Conservation (phyloP, 35 echinoderm and acorn worm genomes). For the Amphiura filiformis region DNA sequence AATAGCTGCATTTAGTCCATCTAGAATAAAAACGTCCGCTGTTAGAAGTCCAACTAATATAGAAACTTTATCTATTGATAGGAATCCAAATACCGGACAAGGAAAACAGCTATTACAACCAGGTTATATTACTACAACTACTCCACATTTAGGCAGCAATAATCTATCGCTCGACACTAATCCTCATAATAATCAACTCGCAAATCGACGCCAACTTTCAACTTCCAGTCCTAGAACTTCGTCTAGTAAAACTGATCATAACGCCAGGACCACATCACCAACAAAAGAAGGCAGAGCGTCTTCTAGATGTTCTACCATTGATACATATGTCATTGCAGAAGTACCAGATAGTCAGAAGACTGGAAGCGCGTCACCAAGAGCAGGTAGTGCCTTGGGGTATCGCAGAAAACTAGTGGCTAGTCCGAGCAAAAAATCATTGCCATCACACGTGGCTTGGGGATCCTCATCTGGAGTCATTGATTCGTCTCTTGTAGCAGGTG, state of each 20-base stretch:
- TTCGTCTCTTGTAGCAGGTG: background rate
- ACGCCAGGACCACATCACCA: background rate
- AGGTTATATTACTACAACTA: background rate
- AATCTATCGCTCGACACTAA: background rate
- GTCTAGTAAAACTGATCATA: background rate
- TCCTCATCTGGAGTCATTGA: no score
- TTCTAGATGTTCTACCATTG: slow-evolving; percentile 85
- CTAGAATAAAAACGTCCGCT: background rate
- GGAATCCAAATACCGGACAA: background rate
- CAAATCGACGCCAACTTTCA: background rate
- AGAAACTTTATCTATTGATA: background rate
- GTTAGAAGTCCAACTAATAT: background rate
- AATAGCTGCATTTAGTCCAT: slow-evolving; percentile 17
- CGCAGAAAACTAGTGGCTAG: background rate
- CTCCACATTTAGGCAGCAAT: background rate
- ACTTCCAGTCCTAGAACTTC: background rate
- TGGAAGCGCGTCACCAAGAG: background rate
- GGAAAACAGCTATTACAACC: background rate
- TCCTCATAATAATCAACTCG: background rate
- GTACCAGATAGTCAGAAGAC: background rate
- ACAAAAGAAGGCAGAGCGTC: slow-evolving; percentile 1
- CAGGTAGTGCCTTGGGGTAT: background rate
- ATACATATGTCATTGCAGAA: slow-evolving; percentile 80
- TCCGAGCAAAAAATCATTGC: background rate
- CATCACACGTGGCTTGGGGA: background rate